Evolutionary conservation across 2,888 invertebrate species (phyloP), one percentile per base, ranked within the genome.

Genomic region (Crioceris asparagi): DNA sequence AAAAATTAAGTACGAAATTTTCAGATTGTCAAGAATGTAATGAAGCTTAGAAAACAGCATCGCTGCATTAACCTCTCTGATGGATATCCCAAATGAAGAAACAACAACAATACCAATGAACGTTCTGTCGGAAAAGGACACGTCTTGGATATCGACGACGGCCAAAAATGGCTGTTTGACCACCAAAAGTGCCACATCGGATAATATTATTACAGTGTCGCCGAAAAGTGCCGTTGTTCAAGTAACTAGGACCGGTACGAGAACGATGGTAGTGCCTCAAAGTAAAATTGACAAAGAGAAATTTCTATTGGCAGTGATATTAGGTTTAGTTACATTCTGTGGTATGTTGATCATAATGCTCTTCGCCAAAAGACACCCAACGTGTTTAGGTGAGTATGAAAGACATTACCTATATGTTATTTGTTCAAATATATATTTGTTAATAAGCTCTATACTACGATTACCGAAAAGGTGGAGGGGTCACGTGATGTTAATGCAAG

Each of bases 171-270:
- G n/a, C n/a, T n/a, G n/a, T n/a, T n/a, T n/a, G n/a, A n/a, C n/a
- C n/a, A n/a, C n/a, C 27, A 27, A 27, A 14, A 27, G 14, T 6
- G 4, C 27, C 4, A 4, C 12, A 27, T 27, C 14, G 12, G 27
- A 27, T 14, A 27, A 14, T 12, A 27, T 27, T 15, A 27, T 14
- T 15, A 27, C 27, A 27, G 11, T 32, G 37, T 39, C 35, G 26
- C 30, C 41, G 4, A 27, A 35, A 23, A 44, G 34, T 29, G 37
- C 61, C 3, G 56, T 61, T 11, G 61, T 64, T n/a, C 62, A 62
- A 48, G 57, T 63, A 34, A 52, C 61, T 32, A 55, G 56, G 29
- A 50, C 51, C 40, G 59, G 60, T 25, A 56, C 61, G 17, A 59
- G 57, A 47, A 63, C 63, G 8, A 56, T 56, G 51, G 57, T 63